Conservation (phyloP, 2,797 vertebrate species). For the Hypotaenidia okinawae region DNA sequence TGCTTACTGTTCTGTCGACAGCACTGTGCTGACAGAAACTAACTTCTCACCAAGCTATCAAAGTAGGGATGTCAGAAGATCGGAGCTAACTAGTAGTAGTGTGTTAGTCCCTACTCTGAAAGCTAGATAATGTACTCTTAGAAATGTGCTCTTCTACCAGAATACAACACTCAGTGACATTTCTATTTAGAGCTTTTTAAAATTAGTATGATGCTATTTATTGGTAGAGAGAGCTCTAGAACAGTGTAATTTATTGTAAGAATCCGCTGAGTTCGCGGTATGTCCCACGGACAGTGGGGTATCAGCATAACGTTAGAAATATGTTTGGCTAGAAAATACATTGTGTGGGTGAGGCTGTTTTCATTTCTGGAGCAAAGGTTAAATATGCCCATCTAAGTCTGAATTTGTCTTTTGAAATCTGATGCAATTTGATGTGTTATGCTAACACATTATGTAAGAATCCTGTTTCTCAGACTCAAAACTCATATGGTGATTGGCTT, state of each 20-base stretch:
- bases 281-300: background rate
- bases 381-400: background rate
- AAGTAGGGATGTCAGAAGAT: background rate
- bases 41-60: background rate
- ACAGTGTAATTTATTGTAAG: background rate
- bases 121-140: background rate
- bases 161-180: background rate
- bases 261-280: background rate
- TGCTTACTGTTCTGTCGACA: fast-evolving
- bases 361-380: background rate
- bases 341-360: background rate
- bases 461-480: background rate
- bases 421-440: background rate
- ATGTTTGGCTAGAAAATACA: background rate
- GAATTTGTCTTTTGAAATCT: background rate
- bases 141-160: background rate
- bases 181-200: background rate
- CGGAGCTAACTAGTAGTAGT: background rate
- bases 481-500: background rate
- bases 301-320: background rate
- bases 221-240: background rate
- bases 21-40: background rate
- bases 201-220: background rate
- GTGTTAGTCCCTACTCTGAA: background rate
- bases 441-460: background rate